Conservation (phyloP, 53 echinoderm and acorn worm genomes). For the Holothuria leucospilota region DNA sequence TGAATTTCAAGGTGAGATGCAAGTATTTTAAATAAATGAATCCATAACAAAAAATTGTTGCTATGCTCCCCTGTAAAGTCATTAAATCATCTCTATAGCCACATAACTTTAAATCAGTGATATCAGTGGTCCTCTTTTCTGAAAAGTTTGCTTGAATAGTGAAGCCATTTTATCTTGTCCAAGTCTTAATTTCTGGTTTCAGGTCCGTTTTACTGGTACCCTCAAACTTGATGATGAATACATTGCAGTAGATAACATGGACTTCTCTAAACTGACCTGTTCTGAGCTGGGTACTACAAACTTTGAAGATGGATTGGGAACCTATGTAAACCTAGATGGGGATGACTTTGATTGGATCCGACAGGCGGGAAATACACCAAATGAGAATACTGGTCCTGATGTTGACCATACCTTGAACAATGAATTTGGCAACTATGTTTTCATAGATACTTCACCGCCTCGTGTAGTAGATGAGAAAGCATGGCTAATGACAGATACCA, state of each 20-base stretch:
- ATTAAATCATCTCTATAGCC: too few species aligned
- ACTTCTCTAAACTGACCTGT: conserved; percentile 71
- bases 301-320: conserved; percentile 84
- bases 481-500: conserved; percentile 74
- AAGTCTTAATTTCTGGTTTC: background rate
- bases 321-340: conserved; percentile 68
- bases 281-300: conserved; percentile 72
- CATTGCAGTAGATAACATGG: conserved; percentile 85
- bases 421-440: conserved; percentile 73
- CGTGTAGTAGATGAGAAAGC: conserved; percentile 64
- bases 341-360: conserved; percentile 92
- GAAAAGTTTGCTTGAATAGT: too few species aligned
- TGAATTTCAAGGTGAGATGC: conserved; percentile 16
- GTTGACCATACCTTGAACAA: conserved; percentile 83
- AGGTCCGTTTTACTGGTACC: conserved; percentile 18
- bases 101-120: too few species aligned
- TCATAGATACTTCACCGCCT: conserved; percentile 70
- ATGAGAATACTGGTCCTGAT: conserved; percentile 65
- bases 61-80: too few species aligned
- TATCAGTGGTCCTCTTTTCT: too few species aligned
- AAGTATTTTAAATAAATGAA: too few species aligned
- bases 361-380: conserved; percentile 62
- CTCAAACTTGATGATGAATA: conserved; percentile 42
- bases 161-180: too few species aligned
- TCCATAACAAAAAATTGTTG: too few species aligned